Evolutionary conservation across 2,797 vertebrate species (phyloP).

Genomic region (Pelodytes ibericus): DNA sequence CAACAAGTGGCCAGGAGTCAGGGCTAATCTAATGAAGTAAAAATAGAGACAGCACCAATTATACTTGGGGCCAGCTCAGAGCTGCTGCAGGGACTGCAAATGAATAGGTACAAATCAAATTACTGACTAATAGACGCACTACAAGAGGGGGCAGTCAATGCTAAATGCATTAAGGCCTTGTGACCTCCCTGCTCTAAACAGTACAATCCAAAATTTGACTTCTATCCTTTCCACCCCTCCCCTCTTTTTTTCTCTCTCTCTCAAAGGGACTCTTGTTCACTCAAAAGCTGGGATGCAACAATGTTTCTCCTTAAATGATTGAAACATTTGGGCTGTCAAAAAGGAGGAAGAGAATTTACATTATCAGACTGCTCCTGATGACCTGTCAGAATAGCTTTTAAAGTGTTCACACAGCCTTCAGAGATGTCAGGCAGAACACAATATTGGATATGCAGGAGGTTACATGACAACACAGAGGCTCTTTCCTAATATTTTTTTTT

Average conservation of each 20-base stretch:
- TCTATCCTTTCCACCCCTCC: conserved; percentile 62
- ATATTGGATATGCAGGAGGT: conserved; percentile 10
- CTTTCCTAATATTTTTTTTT: neutral
- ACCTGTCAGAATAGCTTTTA: conserved; percentile 41
- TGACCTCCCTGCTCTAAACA: conserved; percentile 88
- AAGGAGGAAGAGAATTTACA: conserved; percentile 41
- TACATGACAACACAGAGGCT: neutral
- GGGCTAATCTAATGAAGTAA: conserved; percentile 97
- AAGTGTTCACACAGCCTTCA: conserved; percentile 33
- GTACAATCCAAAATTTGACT: conserved; percentile 83
- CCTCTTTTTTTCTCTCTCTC: conserved; percentile 31
- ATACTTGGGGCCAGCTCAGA: conserved; percentile 86
- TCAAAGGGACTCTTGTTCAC: conserved; percentile 91
- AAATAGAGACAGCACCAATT: conserved; percentile 93
- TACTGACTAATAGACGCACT: conserved; percentile 88
- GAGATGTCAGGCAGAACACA: conserved; percentile 41
- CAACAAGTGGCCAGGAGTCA: conserved; percentile 96
- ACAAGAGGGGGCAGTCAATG: conserved; percentile 93
- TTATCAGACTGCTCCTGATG: conserved; percentile 33
- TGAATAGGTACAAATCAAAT: conserved; percentile 93
- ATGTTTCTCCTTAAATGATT: conserved; percentile 83
- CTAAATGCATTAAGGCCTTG: conserved; percentile 97
- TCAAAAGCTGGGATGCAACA: conserved; percentile 71
- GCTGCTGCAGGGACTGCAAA: conserved; percentile 89
- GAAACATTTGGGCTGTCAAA: conserved; percentile 76